A percentile compares a stretch with the other conserved stretches of the same genome.
Evolutionary conservation across 35 echinoderm and acorn worm genomes (phyloP).

Genomic region (Lytechinus pictus): DNA sequence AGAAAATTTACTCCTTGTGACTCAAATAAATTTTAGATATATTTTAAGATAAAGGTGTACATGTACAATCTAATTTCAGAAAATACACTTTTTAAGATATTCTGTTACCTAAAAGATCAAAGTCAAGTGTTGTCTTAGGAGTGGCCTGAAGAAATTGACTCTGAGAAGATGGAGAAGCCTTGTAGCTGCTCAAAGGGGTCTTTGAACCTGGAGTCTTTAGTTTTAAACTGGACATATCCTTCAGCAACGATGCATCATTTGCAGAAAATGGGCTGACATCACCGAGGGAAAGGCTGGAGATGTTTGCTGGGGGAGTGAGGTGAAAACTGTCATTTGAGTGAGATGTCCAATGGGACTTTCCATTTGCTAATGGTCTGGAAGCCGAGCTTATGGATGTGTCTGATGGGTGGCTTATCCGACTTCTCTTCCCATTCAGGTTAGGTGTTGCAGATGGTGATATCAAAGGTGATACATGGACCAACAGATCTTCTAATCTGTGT

Average conservation of each 20-base stretch:
- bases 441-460: constrained; percentile 80
- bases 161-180: background rate
- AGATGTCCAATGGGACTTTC: background rate
- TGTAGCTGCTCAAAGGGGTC: background rate
- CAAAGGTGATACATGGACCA: constrained; percentile 73
- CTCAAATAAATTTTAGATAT: too few species aligned
- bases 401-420: background rate
- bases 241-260: constrained; percentile 15
- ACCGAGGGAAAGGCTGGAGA: background rate
- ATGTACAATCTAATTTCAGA: too few species aligned
- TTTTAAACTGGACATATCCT: background rate
- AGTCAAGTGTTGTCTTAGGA: constrained; percentile 25
- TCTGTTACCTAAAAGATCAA: constrained; percentile 23
- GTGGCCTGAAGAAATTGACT: background rate
- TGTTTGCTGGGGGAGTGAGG: background rate
- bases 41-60: too few species aligned
- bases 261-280: background rate
- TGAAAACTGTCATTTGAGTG: constrained; percentile 14
- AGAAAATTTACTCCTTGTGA: too few species aligned
- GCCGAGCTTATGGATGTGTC: constrained; percentile 9
- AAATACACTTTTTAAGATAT: too few species aligned
- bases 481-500: constrained; percentile 64
- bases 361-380: background rate
- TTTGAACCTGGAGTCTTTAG: background rate
- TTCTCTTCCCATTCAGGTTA: constrained; percentile 33